These are phyloP conservation scores for Platysteira castanea DNA, from an alignment of 2,113 vertebrate species.

Conservation along the genomic window DNA sequence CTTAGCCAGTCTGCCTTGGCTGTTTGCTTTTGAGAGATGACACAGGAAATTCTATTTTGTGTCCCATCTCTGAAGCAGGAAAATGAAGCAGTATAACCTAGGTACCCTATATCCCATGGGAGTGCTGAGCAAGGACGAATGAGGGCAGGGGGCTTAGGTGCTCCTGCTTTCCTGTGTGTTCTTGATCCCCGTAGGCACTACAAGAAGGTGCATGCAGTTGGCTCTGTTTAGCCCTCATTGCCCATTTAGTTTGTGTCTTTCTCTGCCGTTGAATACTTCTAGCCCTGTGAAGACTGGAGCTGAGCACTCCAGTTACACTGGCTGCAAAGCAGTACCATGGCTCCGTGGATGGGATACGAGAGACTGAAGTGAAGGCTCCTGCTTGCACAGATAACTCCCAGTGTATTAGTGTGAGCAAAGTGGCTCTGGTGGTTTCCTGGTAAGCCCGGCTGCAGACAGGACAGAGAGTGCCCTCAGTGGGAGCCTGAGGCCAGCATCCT, in stretches of 20 bases:
- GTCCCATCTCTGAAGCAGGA: neutral
- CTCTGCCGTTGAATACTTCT: neutral
- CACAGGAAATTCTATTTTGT: neutral
- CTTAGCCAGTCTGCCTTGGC: neutral
- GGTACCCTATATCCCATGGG: neutral
- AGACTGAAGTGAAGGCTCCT: neutral
- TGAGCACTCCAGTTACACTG: neutral
- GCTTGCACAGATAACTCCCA: accelerated
- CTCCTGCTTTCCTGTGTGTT: neutral
- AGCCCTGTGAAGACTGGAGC: neutral
- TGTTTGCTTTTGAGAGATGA: neutral
- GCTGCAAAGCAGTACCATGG: neutral
- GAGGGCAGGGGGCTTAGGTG: neutral
- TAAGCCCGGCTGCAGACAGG: neutral
- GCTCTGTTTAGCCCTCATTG: neutral
- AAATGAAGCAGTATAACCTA: neutral
- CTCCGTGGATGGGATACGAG: accelerated
- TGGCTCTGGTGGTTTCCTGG: neutral
- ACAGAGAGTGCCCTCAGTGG: neutral
- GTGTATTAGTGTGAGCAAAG: neutral
- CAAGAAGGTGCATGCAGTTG: neutral
- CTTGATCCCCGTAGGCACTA: neutral
- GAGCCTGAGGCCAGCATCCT: neutral
- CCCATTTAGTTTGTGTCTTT: neutral
- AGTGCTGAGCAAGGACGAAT: neutral